Evolutionary conservation across 2,888 invertebrate genomes (phyloP).

Genomic region (Epinotia ramella): DNA sequence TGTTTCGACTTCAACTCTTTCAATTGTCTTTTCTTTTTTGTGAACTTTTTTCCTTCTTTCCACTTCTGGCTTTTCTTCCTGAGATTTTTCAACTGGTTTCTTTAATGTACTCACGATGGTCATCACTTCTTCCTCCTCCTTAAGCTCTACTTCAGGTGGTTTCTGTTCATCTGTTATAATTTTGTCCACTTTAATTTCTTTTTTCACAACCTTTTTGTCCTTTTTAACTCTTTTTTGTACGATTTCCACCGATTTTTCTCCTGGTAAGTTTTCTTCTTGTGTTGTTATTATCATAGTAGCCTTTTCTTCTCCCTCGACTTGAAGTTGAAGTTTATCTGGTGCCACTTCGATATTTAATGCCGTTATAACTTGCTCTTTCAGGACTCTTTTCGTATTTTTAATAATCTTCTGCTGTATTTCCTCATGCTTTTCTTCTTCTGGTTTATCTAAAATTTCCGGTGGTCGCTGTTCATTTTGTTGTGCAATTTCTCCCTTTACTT

Average conservation of each 20-base stretch:
- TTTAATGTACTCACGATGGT: background rate
- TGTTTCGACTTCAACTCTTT: slow-evolving; percentile 57
- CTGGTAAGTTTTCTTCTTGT: slow-evolving; percentile 61
- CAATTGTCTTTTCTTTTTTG: slow-evolving; percentile 60
- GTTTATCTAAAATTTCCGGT: slow-evolving; percentile 64
- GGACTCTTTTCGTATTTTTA: slow-evolving; percentile 41
- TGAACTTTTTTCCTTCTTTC: slow-evolving; percentile 17
- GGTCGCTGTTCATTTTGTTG: slow-evolving; percentile 51
- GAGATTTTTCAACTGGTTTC: slow-evolving; percentile 2
- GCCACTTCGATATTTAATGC: background rate
- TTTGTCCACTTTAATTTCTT: slow-evolving; percentile 57
- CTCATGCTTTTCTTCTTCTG: slow-evolving; percentile 57
- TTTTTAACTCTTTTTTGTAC: slow-evolving; percentile 45
- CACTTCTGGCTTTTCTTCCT: slow-evolving; percentile 1
- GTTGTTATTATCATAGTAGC: slow-evolving; percentile 57
- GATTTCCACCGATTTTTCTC: slow-evolving; percentile 6
- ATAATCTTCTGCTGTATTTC: slow-evolving; percentile 50
- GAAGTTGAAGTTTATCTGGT: background rate
- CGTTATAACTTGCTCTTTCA: background rate
- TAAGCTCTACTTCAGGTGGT: slow-evolving; percentile 55
- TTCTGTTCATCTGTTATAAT: slow-evolving; percentile 58
- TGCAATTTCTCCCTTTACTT: slow-evolving; percentile 60
- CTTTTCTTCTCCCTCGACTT: slow-evolving; percentile 7
- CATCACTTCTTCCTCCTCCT: slow-evolving; percentile 49
- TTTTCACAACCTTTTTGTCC: slow-evolving; percentile 35